Base-by-base conservation (phyloP, 1,140 invertebrate species). In the Euura lappo region DNA sequence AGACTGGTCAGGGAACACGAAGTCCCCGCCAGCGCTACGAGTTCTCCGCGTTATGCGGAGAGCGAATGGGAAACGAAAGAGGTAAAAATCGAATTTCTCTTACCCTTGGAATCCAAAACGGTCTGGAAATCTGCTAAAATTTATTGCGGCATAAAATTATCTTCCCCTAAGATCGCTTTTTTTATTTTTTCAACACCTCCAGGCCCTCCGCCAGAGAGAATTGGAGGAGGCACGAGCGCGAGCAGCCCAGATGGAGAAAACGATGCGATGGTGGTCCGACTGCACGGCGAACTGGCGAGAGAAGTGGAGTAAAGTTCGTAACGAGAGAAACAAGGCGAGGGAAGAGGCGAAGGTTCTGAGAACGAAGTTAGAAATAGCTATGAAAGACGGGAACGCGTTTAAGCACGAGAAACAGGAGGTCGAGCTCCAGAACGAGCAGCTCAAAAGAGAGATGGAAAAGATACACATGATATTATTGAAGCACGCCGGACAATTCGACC, bases 181-280 rank as follows among this genome's bases (percentile, higher is more conserved):
- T 42, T 44, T 28, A 70, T 44, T 7, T 47, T 70, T 69, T 47
- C 46, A 69, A 45, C 71, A 75, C 71, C 72, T 70, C 44, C 71
- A 93, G 91, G 91, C 92, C 11, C 86, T 93, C 72, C 86, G 93
- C 71, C 90, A 95, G 82, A 87, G 95, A 73, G 97, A 98, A 84
- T 85, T 98, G 72, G 95, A 98, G 78, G 96, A 99, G 82, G 96
- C 96, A 0, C 89, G 96, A 75, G 95, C 96, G 2, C 86, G 97
- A 72, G 96, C 96, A 4, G 93, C 96, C 0, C 97, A 99, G 86
- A 99, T 99, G 97, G 97, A 99, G 84, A 99, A 99, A 87, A 99
- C 98, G 0, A 99, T 99, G 96, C 89, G 96, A 70, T 99, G 97
- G 97, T 99, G 97, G 97, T 95, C 94, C 0, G 94, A 96, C 78